Percentiles rank a stretch among this genome's conserved stretches.
phyloP scores from a whole-genome alignment of 2,888 invertebrate genomes.

The Celastrina argiolus region DNA sequence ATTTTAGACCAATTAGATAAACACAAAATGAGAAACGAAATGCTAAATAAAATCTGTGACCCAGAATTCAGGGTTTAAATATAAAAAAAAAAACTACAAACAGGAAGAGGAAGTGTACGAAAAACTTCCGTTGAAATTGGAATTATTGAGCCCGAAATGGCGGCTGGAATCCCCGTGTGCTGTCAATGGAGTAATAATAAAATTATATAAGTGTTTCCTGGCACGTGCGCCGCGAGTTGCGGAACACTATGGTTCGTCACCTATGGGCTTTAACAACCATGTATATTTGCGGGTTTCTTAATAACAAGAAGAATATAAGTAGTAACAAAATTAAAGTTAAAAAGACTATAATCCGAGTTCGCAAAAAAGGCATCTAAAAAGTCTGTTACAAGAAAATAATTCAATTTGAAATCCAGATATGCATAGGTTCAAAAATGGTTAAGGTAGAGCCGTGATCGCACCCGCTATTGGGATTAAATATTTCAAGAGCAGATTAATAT shows the following conservation, averaged over 20 bases:
- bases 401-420: no score
- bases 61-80: background rate
- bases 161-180: slow-evolving; percentile 9
- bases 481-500: no score
- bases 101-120: slow-evolving; percentile 1
- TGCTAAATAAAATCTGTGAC: background rate
- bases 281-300: background rate
- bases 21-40: background rate
- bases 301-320: no score
- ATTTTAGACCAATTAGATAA: background rate
- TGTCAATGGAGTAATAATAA: slow-evolving; percentile 31
- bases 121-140: background rate
- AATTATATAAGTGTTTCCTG: slow-evolving; percentile 43
- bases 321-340: no score
- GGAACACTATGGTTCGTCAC: slow-evolving; percentile 41
- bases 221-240: slow-evolving; percentile 61
- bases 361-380: no score
- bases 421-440: no score
- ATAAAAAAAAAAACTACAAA: background rate
- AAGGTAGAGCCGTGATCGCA: no score
- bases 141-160: background rate
- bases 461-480: no score
- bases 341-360: no score
- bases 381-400: no score
- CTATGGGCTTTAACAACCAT: slow-evolving; percentile 27